Evolutionary conservation across 2,113 vertebrate species (phyloP), one percentile per base, ranked within the genome.

Genomic region (Daubentonia madagascariensis): DNA sequence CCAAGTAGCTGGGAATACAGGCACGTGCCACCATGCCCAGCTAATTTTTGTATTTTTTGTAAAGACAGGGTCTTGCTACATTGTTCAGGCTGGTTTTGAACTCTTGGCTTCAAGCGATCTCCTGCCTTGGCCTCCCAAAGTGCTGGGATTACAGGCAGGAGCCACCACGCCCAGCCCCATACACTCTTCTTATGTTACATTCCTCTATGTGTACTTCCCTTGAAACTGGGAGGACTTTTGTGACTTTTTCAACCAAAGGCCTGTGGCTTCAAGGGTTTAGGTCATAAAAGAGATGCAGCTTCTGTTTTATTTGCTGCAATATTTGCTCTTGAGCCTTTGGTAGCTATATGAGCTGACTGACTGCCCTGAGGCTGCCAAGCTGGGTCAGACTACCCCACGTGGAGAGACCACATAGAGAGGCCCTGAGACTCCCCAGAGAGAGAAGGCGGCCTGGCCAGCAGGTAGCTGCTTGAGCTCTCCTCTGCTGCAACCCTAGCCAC

Each of bases 301-400:
- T 73, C 54, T 4, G 28, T 67, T 40, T 37, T n/a, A 22, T n/a
- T 59, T 43, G 67, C 59, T 83, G 67, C 54, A 48, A 28, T 63
- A 57, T 6, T 57, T 4, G 14, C 43, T 45, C 83, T 61, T 32
- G 32, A 40, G 43, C 17, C 35, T 43, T 30, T n/a, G 40, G 52
- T 1, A 7, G 45, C 23, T 40, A 0, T 23, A 0, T 1, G 57
- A 40, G 14, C 86, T 0, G 1, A 50, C 28, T 48, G 59, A n/a
- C 1, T 3, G 32, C 45, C 2, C 54, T 5, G 32, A 85, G 32
- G 40, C 35, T 1, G 40, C 65, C 54, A 16, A 48, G 52, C 22
- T 11, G 22, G 75, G 81, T 70, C 48, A 30, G 57, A 23, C 40
- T 23, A 43, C 30, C n/a, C 30, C 43, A 30, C 0, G 16, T 9